A percentile compares a stretch with the other conserved stretches of the same genome.
These are phyloP conservation scores for Mus pahari DNA, from an alignment of 2,113 vertebrate genomes.

Conservation along the genomic window DNA sequence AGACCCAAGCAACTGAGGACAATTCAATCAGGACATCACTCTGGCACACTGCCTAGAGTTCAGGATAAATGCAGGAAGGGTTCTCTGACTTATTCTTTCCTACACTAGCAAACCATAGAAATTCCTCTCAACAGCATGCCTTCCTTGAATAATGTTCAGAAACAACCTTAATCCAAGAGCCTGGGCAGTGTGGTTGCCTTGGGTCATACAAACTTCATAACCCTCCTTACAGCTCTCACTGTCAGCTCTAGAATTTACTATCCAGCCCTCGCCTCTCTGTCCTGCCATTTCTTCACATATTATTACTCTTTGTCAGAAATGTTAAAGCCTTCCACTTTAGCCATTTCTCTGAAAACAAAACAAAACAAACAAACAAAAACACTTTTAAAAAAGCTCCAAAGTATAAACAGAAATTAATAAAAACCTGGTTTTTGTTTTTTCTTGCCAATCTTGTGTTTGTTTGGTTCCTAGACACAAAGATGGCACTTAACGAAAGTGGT, in stretches of 20 bases:
- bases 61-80: background rate
- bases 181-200: background rate
- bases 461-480: background rate
- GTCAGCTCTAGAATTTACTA: background rate
- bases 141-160: background rate
- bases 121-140: background rate
- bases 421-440: background rate
- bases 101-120: background rate
- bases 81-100: background rate
- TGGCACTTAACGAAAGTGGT: background rate
- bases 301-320: background rate
- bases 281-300: background rate
- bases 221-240: background rate
- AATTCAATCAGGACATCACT: background rate
- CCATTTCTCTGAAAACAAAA: background rate
- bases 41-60: background rate
- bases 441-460: background rate
- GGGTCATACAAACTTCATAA: background rate
- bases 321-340: background rate
- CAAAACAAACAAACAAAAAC: background rate
- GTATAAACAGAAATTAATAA: background rate
- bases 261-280: background rate
- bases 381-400: background rate
- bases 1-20: background rate
- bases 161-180: background rate